Percentiles rank a stretch among this genome's conserved stretches.
phyloP scores from a whole-genome alignment of 2,113 vertebrate species.

The Odocoileus hemionus region DNA sequence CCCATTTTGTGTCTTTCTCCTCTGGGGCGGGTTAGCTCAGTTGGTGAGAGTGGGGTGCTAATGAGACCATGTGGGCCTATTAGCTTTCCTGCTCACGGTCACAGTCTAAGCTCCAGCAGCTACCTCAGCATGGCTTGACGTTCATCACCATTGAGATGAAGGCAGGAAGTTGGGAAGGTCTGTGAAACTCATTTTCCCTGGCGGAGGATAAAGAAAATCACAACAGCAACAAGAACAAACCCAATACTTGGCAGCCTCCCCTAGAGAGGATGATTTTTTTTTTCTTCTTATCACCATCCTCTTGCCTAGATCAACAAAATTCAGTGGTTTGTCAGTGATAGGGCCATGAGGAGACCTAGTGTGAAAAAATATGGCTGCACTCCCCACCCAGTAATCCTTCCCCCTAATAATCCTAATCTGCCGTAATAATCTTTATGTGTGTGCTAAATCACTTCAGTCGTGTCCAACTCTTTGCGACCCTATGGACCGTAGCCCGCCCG shows the following conservation, averaged over 20 bases:
- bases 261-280: not conserved
- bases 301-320: not conserved
- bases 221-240: not conserved
- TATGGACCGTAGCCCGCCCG: not conserved
- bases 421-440: not conserved
- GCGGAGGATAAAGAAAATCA: not conserved
- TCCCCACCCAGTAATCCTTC: not conserved
- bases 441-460: not conserved
- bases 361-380: not conserved
- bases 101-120: not conserved
- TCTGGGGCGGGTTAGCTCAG: not conserved
- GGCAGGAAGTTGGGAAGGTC: not conserved
- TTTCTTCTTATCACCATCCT: not conserved
- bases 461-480: not conserved
- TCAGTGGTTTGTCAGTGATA: not conserved
- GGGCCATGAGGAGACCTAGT: not conserved
- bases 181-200: not conserved
- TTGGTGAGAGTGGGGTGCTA: constrained; percentile 19
- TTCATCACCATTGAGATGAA: not conserved
- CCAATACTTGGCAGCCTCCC: not conserved
- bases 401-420: not conserved
- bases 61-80: constrained; percentile 22
- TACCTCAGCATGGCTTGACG: not conserved
- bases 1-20: constrained; percentile 22
- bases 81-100: not conserved